Percentiles rank a stretch among this genome's conserved stretches.
Evolutionary conservation across 2,888 invertebrate genomes (phyloP).

Genomic region (Isoperla grammatica): DNA sequence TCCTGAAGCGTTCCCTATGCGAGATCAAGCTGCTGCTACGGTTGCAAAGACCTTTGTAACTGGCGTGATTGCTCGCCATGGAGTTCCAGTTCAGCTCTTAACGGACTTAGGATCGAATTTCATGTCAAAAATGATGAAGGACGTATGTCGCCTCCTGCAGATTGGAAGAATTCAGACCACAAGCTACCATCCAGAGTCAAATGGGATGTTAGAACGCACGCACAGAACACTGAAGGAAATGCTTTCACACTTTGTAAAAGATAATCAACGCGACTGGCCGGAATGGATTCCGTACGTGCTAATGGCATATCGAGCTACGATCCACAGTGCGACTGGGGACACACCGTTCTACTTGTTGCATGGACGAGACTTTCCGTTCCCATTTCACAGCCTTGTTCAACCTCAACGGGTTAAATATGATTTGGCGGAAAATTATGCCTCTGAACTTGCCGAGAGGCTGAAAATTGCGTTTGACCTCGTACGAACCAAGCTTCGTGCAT

Average conservation of each 20-base stretch:
- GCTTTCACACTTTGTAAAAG: not conserved
- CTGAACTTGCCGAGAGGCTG: no score
- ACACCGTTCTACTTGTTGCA: no score
- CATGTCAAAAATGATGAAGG: not conserved
- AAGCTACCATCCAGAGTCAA: not conserved
- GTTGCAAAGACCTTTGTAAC: not conserved
- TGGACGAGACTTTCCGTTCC: no score
- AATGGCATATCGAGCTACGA: no score
- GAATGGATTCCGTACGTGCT: no score
- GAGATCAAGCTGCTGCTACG: not conserved
- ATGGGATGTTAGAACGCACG: not conserved
- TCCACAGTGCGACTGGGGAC: no score
- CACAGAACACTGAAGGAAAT: not conserved
- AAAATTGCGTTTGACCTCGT: no score
- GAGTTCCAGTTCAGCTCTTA: not conserved
- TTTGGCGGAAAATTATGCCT: no score
- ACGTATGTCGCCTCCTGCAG: not conserved
- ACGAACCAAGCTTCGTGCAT: no score
- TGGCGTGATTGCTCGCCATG: not conserved
- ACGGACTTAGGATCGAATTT: not conserved
- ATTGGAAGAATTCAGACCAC: not conserved
- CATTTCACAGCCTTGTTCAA: no score
- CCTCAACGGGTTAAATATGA: no score
- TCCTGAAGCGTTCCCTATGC: not conserved
- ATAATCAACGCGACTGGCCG: no score